phyloP scores from a whole-genome alignment of 2,113 vertebrate genomes.

The Talpa occidentalis region DNA sequence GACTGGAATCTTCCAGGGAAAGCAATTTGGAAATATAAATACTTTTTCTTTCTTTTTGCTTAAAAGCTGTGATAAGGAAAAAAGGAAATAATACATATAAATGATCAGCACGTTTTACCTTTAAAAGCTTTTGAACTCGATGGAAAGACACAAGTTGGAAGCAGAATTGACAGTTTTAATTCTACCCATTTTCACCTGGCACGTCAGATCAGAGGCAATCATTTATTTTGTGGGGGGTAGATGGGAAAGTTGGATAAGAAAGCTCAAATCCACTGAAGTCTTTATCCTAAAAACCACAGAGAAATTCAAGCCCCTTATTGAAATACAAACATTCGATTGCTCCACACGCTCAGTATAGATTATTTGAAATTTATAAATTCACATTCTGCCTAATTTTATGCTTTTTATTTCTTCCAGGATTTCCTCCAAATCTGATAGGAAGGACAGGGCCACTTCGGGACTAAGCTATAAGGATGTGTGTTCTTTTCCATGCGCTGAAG shows the following conservation, averaged over 20 bases:
- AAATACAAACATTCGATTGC: slow-evolving; percentile 24
- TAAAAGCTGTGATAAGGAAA: slow-evolving; percentile 65
- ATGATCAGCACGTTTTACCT: slow-evolving; percentile 69
- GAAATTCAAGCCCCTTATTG: slow-evolving; percentile 43
- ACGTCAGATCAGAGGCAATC: slow-evolving; percentile 57
- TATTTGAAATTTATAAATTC: slow-evolving; percentile 58
- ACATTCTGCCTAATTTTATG: slow-evolving; percentile 57
- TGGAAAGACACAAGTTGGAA: slow-evolving; percentile 75
- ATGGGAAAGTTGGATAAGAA: slow-evolving; percentile 39
- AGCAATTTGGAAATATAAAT: slow-evolving; percentile 61
- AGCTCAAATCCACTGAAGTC: slow-evolving; percentile 7
- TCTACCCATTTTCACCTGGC: slow-evolving; percentile 71
- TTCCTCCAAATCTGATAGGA: slow-evolving; percentile 26
- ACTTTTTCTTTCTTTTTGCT: slow-evolving; percentile 47
- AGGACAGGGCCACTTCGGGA: slow-evolving; percentile 63
- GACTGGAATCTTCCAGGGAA: slow-evolving; percentile 52
- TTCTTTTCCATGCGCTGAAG: slow-evolving; percentile 14
- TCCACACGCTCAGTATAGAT: neutral
- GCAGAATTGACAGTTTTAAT: slow-evolving; percentile 74
- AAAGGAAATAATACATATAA: slow-evolving; percentile 77
- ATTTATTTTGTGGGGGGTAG: slow-evolving; percentile 62
- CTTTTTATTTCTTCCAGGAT: slow-evolving; percentile 6
- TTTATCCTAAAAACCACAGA: slow-evolving; percentile 19
- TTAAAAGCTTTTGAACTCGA: slow-evolving; percentile 74
- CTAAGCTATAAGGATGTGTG: slow-evolving; percentile 44